Base-by-base conservation (phyloP, 2,113 vertebrate species). In the Prolemur simus region DNA sequence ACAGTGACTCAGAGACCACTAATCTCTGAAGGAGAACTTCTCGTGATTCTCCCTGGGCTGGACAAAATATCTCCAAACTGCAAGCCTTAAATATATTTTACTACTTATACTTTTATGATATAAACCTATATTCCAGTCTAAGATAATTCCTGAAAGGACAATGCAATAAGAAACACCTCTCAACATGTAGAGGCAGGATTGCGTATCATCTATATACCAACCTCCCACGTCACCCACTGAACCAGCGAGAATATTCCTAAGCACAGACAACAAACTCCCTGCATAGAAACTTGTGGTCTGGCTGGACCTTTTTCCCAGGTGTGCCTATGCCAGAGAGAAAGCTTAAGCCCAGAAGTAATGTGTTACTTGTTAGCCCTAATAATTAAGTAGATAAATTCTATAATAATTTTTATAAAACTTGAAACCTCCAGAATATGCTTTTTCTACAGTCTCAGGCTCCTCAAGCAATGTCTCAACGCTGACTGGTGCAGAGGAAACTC, bases 171-270 rank as follows among this genome's bases (percentile, higher is more conserved):
- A 69, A 71, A 74, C 21, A 9, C 27, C 66, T 78, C 82, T 60
- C 73, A 8, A n/a, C 23, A 8, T 0, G 27, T 1, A 80, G 32
- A 29, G 47, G 52, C 64, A 63, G 37, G 90, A 25, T 4, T 52
- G 29, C 69, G 12, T 8, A 12, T 37, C 32, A 25, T 17, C 82
- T 25, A 21, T 6, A 0, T 0, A 0, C n/a, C 10, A 29, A 18
- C 14, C 39, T 15, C 39, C 56, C 77, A 25, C 2, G 9, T 20
- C 52, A 45, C 74, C 39, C 32, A 4, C 6, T 0, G 20, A 63
- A 20, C n/a, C 71, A 14, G 15, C 21, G 39, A 73, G 64, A 42
- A 58, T 0, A 23, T 9, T 25, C 34, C 56, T 20, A 8, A 21
- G 54, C 32, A 2, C 4, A 12, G 29, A 25, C 0, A 12, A 54